These are phyloP conservation scores for Columba guinea DNA, from an alignment of 2,797 vertebrate genomes.

Conservation along the genomic window DNA sequence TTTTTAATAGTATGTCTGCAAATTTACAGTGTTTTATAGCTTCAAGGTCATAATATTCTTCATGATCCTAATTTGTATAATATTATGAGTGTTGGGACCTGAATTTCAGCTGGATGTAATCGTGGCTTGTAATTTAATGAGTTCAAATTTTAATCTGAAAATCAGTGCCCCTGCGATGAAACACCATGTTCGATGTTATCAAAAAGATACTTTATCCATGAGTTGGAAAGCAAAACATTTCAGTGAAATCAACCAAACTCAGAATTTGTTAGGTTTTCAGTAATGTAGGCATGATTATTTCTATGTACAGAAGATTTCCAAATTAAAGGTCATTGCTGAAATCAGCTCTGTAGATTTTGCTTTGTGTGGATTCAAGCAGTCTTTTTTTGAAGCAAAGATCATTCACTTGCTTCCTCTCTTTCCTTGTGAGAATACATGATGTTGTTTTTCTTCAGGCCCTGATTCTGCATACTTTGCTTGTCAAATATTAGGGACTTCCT, in stretches of 20 bases:
- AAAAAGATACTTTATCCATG: not conserved
- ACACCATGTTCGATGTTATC: not conserved
- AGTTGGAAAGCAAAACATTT: not conserved
- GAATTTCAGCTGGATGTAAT: slow-evolving; percentile 26
- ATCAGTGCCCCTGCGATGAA: not conserved
- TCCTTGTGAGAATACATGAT: not conserved
- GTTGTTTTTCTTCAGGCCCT: not conserved
- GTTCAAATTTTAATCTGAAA: slow-evolving; percentile 22
- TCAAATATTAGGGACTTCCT: not conserved
- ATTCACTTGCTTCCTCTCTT: not conserved
- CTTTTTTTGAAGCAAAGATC: not conserved
- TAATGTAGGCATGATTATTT: not conserved
- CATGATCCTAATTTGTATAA: slow-evolving; percentile 43
- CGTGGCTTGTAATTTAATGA: slow-evolving; percentile 23
- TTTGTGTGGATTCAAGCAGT: not conserved
- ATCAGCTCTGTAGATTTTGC: not conserved
- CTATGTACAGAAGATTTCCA: not conserved
- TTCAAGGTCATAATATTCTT: slow-evolving; percentile 55
- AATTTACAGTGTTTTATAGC: slow-evolving; percentile 41
- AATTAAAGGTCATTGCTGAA: not conserved
- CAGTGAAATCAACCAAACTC: not conserved
- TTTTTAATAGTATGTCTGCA: slow-evolving; percentile 33
- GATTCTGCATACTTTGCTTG: not conserved
- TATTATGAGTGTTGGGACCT: slow-evolving; percentile 2
- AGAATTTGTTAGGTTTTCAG: not conserved